These are phyloP conservation scores for Lacerta viridis DNA, from an alignment of 2,797 vertebrate species.

Conservation along the genomic window DNA sequence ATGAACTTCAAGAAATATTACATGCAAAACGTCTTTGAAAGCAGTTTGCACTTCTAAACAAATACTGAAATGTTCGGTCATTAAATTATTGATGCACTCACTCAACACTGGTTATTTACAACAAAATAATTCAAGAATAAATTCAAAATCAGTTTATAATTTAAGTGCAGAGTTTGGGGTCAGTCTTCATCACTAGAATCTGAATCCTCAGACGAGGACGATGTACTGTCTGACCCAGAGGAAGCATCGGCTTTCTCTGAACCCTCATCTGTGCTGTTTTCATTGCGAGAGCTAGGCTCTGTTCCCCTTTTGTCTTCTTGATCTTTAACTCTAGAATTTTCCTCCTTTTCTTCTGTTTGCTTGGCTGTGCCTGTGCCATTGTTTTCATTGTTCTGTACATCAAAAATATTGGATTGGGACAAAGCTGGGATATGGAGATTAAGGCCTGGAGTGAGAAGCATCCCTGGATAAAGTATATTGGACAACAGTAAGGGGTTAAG, in stretches of 20 bases:
- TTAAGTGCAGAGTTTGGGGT: constrained; percentile 85
- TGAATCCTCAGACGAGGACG: constrained; percentile 90
- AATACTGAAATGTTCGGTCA: constrained; percentile 96
- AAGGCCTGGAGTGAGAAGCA: constrained; percentile 99
- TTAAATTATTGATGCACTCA: constrained; percentile 93
- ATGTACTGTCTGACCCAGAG: constrained; percentile 93
- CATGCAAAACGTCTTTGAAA: constrained; percentile 99
- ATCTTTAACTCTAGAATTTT: constrained; percentile 79
- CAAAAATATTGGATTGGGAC: constrained; percentile 83
- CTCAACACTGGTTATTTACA: constrained; percentile 99
- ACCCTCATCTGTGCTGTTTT: constrained; percentile 95
- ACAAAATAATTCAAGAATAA: constrained; percentile 88
- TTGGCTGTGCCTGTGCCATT: constrained; percentile 83
- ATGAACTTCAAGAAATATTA: constrained; percentile 95
- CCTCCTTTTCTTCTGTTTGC: constrained; percentile 80
- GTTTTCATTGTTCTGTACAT: constrained; percentile 90
- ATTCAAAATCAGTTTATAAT: constrained; percentile 83
- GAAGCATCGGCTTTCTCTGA: constrained; percentile 94
- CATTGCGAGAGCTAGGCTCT: constrained; percentile 90
- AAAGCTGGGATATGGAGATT: constrained; percentile 94
- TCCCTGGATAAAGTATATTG: constrained; percentile 99
- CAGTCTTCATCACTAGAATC: constrained; percentile 98
- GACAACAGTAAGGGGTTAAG: constrained; percentile 97
- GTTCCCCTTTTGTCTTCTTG: constrained; percentile 85
- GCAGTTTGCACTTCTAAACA: constrained; percentile 97